A percentile compares a stretch with the other conserved stretches of the same genome.
Conservation (phyloP, 2,888 invertebrate genomes). For the Cantharis lateralis region DNA sequence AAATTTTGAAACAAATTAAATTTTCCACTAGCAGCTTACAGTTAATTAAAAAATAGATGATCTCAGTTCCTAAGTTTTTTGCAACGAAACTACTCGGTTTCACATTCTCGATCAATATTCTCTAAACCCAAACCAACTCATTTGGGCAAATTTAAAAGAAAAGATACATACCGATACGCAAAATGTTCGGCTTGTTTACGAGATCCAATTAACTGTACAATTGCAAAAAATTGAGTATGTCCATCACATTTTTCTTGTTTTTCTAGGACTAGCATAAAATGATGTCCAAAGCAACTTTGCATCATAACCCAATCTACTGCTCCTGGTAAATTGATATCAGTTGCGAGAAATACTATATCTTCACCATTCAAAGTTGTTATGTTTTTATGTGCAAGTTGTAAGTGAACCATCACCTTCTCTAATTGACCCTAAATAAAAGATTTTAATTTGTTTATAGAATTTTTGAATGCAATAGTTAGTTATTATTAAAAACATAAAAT, state of each 20-base stretch:
- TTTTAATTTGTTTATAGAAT: not conserved
- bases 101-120: too few species aligned
- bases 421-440: slow-evolving; percentile 70
- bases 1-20: too few species aligned
- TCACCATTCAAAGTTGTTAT: slow-evolving; percentile 98
- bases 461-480: too few species aligned
- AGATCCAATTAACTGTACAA: slow-evolving; percentile 98
- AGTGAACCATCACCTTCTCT: slow-evolving; percentile 98
- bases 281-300: slow-evolving; percentile 99
- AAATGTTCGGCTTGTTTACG: slow-evolving; percentile 99
- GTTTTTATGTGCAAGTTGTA: slow-evolving; percentile 96
- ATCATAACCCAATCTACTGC: slow-evolving; percentile 99
- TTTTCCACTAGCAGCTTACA: too few species aligned
- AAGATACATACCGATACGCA: slow-evolving; percentile 76
- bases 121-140: not conserved
- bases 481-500: too few species aligned
- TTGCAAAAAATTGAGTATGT: slow-evolving; percentile 95
- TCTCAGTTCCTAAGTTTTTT: too few species aligned
- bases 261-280: slow-evolving; percentile 99
- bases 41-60: too few species aligned
- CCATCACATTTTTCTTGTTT: slow-evolving; percentile 98
- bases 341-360: slow-evolving; percentile 99
- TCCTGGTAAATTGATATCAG: slow-evolving; percentile 98
- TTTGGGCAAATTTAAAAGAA: not conserved
- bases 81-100: too few species aligned